Base-by-base conservation (phyloP, 2,113 vertebrate genomes). In the Cryptomyrus ogoouensis region DNA sequence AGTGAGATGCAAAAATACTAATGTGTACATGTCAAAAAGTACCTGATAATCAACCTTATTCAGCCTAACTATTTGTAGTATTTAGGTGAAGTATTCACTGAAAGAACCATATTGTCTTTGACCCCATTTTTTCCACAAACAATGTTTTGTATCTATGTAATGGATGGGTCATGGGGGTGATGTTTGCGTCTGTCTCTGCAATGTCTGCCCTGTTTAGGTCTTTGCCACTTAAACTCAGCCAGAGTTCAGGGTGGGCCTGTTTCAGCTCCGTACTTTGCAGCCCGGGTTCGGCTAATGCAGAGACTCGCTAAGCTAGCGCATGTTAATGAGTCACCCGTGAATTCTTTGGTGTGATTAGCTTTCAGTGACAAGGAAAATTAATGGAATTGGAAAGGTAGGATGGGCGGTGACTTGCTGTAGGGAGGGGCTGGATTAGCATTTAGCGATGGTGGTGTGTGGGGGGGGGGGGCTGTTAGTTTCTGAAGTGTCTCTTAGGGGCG, bases 301-400 rank as follows among this genome's bases (percentile, higher is more conserved):
- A 31, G 31, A 21, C 66, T n/a, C 6, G 2, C 39, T 8, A 83
- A 47, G 8, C 15, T 31, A 52, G 46, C 5, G 49, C 27, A 49
- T 87, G 88, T 91, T 91, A 88, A 90, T 90, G 91, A 93, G 93
- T 94, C 92, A 93, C 90, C 88, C 90, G 90, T 94, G 93, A 94
- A 94, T 93, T 93, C 92, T 92, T 93, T 92, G 94, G 93, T 91
- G 83, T 92, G 93, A 94, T 94, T 93, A 94, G 90, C 92, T 90
- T 90, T 91, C 89, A 91, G 92, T 93, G 94, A 93, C 93, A 93
- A 87, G 90, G 91, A 90, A 92, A 92, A 94, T 94, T 92, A 94
- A 93, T 91, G 90, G 89, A 84, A 89, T 93, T 91, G 92, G 91
- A 93, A 94, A 91, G 91, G 92, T 91, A 56, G 94, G 93, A 94